A percentile compares a stretch with the other conserved stretches of the same genome.
Conservation (phyloP, 2,888 invertebrate species). For the Baccha elongata region DNA sequence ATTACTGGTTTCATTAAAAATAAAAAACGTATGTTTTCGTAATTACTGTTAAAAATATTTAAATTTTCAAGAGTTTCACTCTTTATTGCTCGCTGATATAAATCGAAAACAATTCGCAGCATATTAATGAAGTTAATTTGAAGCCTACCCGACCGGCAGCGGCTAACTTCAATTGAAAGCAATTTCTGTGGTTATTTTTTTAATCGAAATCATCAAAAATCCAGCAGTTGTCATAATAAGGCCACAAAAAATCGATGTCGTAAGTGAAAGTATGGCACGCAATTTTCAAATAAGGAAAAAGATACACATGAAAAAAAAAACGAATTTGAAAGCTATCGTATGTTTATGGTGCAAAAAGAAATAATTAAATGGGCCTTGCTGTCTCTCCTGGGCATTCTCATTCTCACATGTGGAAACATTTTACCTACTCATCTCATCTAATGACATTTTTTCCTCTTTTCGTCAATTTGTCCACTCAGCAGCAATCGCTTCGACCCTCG, state of each 20-base stretch:
- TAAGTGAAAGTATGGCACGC: conserved; percentile 59
- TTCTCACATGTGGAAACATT: conserved; percentile 31
- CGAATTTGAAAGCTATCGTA: conserved; percentile 57
- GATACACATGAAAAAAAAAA: background rate
- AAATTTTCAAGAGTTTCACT: conserved; percentile 67
- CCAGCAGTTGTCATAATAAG: conserved; percentile 59
- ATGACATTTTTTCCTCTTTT: conserved; percentile 61
- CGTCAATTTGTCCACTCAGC: conserved; percentile 74
- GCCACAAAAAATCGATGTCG: conserved; percentile 27
- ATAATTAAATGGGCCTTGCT: conserved; percentile 57
- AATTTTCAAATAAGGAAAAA: conserved; percentile 24
- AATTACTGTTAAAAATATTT: conserved; percentile 33
- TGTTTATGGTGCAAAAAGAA: conserved; percentile 36
- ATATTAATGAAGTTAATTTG: conserved; percentile 66
- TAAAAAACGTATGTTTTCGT: conserved; percentile 11
- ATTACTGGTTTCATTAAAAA: background rate
- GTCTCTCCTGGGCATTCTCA: conserved; percentile 47
- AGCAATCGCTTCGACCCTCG: conserved; percentile 70
- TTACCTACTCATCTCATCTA: conserved; percentile 70
- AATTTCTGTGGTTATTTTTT: conserved; percentile 44
- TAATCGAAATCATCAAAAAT: conserved; percentile 44
- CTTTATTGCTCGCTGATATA: conserved; percentile 61
- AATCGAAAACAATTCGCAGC: conserved; percentile 59
- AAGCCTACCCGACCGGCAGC: conserved; percentile 42
- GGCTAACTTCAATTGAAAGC: conserved; percentile 56